A percentile compares a stretch with the other conserved stretches of the same genome.
Conservation (phyloP, 1,140 invertebrate species). For the Drosophila kikkawai region DNA sequence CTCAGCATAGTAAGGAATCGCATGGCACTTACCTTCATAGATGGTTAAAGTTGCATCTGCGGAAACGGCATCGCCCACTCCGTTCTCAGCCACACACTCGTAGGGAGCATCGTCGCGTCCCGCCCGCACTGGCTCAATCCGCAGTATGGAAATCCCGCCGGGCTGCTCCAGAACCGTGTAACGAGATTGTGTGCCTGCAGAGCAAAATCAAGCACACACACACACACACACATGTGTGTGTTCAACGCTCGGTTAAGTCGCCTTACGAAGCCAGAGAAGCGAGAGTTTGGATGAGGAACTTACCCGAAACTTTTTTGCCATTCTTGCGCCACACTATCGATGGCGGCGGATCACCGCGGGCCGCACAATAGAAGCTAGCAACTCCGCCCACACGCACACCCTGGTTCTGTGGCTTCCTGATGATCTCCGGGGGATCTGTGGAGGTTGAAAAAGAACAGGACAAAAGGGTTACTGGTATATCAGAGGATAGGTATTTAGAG, state of each 20-base stretch:
- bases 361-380: conserved; percentile 97
- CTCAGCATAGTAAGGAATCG: conserved; percentile 25
- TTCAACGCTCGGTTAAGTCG: conserved; percentile 34
- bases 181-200: conserved; percentile 89
- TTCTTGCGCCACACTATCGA: conserved; percentile 96
- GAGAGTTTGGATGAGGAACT: conserved; percentile 64
- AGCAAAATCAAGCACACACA: conserved; percentile 6
- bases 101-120: conserved; percentile 95
- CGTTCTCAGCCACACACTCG: conserved; percentile 98
- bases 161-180: conserved; percentile 86
- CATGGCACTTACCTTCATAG: conserved; percentile 90
- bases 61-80: conserved; percentile 96
- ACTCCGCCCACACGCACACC: conserved; percentile 95
- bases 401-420: conserved; percentile 93
- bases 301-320: conserved; percentile 92
- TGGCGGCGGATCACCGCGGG: conserved; percentile 94
- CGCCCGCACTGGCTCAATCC: conserved; percentile 95
- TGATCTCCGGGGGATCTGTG: conserved; percentile 96
- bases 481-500: conserved; percentile 6
- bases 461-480: conserved; percentile 37
- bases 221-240: not conserved
- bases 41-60: conserved; percentile 94
- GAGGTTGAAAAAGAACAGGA: conserved; percentile 81
- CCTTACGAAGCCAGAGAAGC: conserved; percentile 19
- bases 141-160: conserved; percentile 92